Conservation (phyloP, 2,113 vertebrate genomes). For the Aviceda subcristata region DNA sequence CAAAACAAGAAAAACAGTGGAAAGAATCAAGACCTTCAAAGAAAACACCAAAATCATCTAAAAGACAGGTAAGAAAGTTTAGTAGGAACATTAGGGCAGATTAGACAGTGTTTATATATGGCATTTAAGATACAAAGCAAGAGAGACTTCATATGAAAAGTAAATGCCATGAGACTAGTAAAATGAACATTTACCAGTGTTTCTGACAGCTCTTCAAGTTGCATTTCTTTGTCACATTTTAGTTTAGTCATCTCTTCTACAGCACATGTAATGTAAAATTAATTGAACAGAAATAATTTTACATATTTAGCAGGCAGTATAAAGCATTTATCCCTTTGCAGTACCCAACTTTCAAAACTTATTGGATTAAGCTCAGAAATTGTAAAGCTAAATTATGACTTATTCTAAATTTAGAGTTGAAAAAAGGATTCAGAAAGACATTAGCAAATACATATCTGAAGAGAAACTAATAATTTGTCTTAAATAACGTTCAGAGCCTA, state of each 20-base stretch:
- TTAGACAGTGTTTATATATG: background rate
- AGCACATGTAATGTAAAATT: conserved; percentile 24
- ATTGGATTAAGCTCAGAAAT: background rate
- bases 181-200: conserved; percentile 74
- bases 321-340: background rate
- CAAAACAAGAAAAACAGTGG: background rate
- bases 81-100: background rate
- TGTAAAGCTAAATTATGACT: background rate
- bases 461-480: background rate
- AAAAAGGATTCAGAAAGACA: background rate
- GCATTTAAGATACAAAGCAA: background rate
- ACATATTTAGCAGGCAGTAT: background rate
- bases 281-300: background rate
- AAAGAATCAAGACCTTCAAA: background rate
- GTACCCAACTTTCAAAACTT: background rate
- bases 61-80: background rate
- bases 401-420: background rate
- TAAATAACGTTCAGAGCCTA: background rate
- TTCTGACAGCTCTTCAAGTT: conserved; percentile 78
- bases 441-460: background rate
- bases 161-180: background rate
- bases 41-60: background rate
- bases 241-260: conserved; percentile 77
- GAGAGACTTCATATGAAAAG: background rate
- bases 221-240: conserved; percentile 74